phyloP scores from a whole-genome alignment of 1,140 invertebrate species.

The Paracyclopina nana region DNA sequence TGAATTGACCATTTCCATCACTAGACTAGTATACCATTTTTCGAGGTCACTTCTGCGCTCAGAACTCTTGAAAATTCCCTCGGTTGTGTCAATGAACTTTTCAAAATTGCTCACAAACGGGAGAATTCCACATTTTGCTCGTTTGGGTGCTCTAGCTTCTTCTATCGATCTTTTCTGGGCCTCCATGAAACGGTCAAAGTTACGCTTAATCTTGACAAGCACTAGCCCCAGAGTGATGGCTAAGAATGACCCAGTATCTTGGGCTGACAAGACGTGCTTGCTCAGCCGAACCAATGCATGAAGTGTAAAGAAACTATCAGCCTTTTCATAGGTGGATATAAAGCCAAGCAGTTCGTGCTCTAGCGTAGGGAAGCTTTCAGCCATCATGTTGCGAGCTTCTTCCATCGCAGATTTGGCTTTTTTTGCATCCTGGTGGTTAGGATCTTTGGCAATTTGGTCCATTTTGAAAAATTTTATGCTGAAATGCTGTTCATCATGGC shows the following conservation, averaged over 20 bases:
- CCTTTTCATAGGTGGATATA: constrained; percentile 15
- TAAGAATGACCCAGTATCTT: constrained; percentile 74
- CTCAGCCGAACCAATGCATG: constrained; percentile 70
- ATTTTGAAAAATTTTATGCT: constrained; percentile 82
- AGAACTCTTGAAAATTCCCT: constrained; percentile 64
- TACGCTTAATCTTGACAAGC: constrained; percentile 77
- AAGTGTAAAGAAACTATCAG: constrained; percentile 26
- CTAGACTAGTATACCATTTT: constrained; percentile 74
- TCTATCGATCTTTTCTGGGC: constrained; percentile 59
- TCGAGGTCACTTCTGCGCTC: constrained; percentile 82
- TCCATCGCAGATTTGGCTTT: constrained; percentile 22
- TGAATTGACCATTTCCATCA: constrained; percentile 59
- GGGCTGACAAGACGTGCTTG: constrained; percentile 69
- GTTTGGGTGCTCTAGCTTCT: constrained; percentile 42
- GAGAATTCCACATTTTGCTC: constrained; percentile 67
- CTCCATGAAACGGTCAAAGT: constrained; percentile 81
- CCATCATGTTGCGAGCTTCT: constrained; percentile 64
- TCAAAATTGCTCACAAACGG: constrained; percentile 80
- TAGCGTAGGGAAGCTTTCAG: constrained; percentile 58
- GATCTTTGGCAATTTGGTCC: constrained; percentile 33
- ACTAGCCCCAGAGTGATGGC: constrained; percentile 70
- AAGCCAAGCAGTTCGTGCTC: constrained; percentile 67
- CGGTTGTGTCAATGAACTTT: constrained; percentile 65
- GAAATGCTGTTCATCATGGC: constrained; percentile 85
- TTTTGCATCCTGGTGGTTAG: constrained; percentile 8